Conservation (phyloP, 1,140 invertebrate species). For the Meloidogyne chitwoodi region DNA sequence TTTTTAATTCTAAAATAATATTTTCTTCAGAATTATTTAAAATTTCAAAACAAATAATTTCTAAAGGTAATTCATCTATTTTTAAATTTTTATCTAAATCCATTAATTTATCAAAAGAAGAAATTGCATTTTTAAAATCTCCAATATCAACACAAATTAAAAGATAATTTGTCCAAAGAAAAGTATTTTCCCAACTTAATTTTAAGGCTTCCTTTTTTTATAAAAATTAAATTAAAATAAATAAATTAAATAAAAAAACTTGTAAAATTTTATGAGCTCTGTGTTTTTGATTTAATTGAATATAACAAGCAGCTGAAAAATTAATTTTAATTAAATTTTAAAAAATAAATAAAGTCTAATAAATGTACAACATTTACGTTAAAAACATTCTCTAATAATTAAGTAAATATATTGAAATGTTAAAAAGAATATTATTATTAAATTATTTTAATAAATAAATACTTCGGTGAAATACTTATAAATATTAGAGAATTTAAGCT, state of each 20-base stretch:
- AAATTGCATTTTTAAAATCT: slow-evolving; percentile 11
- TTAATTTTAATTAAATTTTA: neutral
- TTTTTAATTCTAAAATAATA: neutral
- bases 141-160: slow-evolving; percentile 30
- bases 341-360: too few relatives aligned
- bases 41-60: slow-evolving; percentile 6
- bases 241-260: slow-evolving; percentile 5
- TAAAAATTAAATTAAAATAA: neutral
- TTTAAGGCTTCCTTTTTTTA: slow-evolving; percentile 20
- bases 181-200: slow-evolving; percentile 14
- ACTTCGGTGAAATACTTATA: too few relatives aligned
- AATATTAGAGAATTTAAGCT: too few relatives aligned
- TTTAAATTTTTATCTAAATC: slow-evolving; percentile 16
- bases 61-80: slow-evolving; percentile 20
- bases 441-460: too few relatives aligned
- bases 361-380: too few relatives aligned
- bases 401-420: too few relatives aligned
- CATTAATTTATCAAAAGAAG: slow-evolving; percentile 20
- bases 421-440: too few relatives aligned
- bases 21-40: neutral
- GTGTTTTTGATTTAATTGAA: slow-evolving; percentile 25
- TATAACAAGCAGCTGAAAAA: slow-evolving; percentile 21
- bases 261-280: slow-evolving; percentile 32
- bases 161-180: slow-evolving; percentile 21
- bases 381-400: too few relatives aligned